Evolutionary conservation across 2,888 invertebrate genomes (phyloP).

Genomic region (Globia sparganii): DNA sequence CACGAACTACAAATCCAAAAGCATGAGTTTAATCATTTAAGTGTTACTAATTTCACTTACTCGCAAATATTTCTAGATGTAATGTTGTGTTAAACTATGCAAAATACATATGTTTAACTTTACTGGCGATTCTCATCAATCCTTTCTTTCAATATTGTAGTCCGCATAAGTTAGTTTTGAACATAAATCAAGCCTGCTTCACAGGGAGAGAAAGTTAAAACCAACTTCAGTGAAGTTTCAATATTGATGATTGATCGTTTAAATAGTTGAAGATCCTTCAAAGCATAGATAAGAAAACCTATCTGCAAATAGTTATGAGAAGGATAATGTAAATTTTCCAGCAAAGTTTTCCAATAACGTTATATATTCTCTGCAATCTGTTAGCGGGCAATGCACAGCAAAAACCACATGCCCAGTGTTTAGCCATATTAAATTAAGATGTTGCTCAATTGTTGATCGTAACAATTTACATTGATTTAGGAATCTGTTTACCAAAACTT

Average conservation of each 20-base stretch:
- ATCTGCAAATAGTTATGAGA: not conserved
- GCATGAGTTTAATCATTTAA: too few species aligned
- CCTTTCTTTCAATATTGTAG: not conserved
- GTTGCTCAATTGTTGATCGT: too few species aligned
- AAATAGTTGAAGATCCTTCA: too few species aligned
- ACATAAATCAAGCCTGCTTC: not conserved
- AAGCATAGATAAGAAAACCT: too few species aligned
- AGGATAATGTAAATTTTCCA: not conserved
- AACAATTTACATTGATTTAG: too few species aligned
- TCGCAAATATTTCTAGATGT: too few species aligned
- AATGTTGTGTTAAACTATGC: not conserved
- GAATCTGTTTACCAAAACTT: too few species aligned
- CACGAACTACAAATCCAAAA: too few species aligned
- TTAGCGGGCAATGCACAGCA: not conserved
- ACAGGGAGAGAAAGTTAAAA: not conserved
- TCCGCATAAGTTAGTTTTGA: not conserved
- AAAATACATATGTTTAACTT: not conserved
- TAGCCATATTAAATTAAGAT: not conserved
- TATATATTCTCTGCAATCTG: not conserved
- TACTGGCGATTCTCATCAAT: too few species aligned
- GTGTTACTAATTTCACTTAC: too few species aligned
- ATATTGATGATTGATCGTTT: too few species aligned
- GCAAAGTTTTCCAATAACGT: not conserved
- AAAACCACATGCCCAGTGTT: not conserved
- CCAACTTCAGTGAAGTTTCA: not conserved